phyloP scores from a whole-genome alignment of 2,797 vertebrate species.

The Rhabdophis nuchalis region DNA sequence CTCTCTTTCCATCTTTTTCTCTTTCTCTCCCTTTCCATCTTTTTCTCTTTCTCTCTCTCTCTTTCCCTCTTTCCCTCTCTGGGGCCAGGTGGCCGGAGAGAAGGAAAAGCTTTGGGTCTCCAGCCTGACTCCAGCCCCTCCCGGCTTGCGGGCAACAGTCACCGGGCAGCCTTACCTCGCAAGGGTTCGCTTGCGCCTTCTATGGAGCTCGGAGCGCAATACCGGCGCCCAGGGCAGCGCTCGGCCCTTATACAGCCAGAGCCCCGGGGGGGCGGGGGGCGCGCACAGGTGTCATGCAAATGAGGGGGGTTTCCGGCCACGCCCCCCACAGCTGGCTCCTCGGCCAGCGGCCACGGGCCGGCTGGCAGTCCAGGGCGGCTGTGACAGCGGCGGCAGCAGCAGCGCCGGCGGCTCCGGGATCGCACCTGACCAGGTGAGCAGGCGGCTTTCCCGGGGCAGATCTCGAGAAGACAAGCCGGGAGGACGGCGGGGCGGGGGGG shows the following conservation, averaged over 20 bases:
- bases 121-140: neutral
- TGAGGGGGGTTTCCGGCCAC: neutral
- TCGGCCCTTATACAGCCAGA: neutral
- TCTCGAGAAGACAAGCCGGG: neutral
- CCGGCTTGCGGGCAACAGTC: neutral
- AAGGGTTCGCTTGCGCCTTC: neutral
- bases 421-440: neutral
- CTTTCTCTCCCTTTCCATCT: too few species aligned
- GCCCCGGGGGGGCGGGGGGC: neutral
- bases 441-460: neutral
- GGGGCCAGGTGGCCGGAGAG: too few species aligned
- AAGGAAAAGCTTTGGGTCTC: neutral
- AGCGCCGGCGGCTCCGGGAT: neutral
- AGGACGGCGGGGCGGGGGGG: neutral
- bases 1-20: too few species aligned
- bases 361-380: neutral
- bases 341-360: neutral
- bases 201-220: too few species aligned
- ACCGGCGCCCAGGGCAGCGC: accelerated
- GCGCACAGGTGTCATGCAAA: conserved; percentile 6
- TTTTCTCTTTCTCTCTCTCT: accelerated
- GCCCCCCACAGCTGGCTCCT: neutral
- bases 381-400: neutral
- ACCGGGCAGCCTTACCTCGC: neutral
- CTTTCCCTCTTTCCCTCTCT: neutral